Base-by-base conservation (phyloP, 30 jellyfish, hydroid and myxozoan genomes). In the Aurelia coerulea region DNA sequence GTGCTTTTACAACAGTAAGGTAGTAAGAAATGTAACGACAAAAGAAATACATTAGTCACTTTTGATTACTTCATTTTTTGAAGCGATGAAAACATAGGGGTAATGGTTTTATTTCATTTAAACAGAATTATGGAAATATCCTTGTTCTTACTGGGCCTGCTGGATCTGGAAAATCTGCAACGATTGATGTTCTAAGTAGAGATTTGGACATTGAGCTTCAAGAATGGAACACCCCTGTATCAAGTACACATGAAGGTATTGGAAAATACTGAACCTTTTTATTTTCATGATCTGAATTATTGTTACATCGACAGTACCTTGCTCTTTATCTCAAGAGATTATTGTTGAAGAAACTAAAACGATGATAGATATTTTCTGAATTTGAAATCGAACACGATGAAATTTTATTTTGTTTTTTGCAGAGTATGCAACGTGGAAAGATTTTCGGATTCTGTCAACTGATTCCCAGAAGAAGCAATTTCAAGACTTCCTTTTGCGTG, bases 91-190 rank as follows among this genome's bases (percentile, higher is more conserved):
- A 46, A 9, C 56, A 7, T 6, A 46, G 2, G 19, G 18, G 4
- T 1, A 18, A 17, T 31, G 0, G 14, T 64, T 33, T 15, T 14
- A 8, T 32, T 71, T 53, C 42, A 63, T 18, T 59, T 58, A 5
- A 35, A 16, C 71, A 92, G 98, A 73, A 62, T 29, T 59, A 12
- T 2, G 90, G 88, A 18, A 90, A 85, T 49, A 76, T 94, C 16
- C 91, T 94, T 50, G 84, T 94, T 32, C 87, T 94, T 18, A 94
- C 97, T 54, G 99, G 99, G 1, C 99, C 97, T 10, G 84, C 96
- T 14, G 99, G 99, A 7, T 71, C 92, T 31, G 99, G 99, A 14
- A 94, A 94, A 74, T 73, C 99, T 5, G 99, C 99, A 56, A 83
- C 94, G 32, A 46, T 94, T 23, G 75, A 88, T 42, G 96, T 80